Evolutionary conservation across 1,140 invertebrate species (phyloP), one percentile per base, ranked within the genome.

Genomic region (Chelonus insularis): DNA sequence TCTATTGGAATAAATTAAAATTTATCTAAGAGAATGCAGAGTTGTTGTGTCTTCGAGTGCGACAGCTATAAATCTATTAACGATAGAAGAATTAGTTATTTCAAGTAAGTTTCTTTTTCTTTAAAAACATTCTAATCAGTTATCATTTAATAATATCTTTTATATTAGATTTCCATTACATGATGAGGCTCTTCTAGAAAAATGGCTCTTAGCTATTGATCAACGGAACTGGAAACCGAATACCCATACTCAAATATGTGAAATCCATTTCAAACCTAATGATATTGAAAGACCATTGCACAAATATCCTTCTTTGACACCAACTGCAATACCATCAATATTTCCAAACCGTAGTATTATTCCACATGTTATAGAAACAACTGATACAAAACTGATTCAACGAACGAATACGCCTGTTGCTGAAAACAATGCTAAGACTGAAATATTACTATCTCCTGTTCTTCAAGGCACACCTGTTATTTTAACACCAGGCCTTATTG

Each of bases 201-300:
- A 66, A 52, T 73, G 71, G 71, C 20, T 69, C 0, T 21, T 36
- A 4, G 62, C 66, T 61, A 71, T 73, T 7, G 61, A 56, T 7
- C 57, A 52, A 18, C 47, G 64, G 2, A 55, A 71, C 12, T 71
- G 57, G 57, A 29, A 57, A 1, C 71, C 68, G 8, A 12, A 12
- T 0, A 52, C 60, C 11, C 1, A 18, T n/a, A 57, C 67, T 43
- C 43, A 60, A 7, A 68, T 73, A 50, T 73, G 71, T 45, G 68
- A 63, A 20, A 47, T 51, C 2, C 71, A 73, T 45, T 73, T 73
- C 56, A 41, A 63, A 12, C 1, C 37, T n/a, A n/a, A n/a, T n/a
- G n/a, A n/a, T n/a, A n/a, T n/a, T n/a, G n/a, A n/a, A n/a, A n/a
- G n/a, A n/a, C n/a, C n/a, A n/a, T n/a, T n/a, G n/a, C n/a, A n/a